Percentiles rank a stretch among this genome's conserved stretches.
phyloP scores from a whole-genome alignment of 1,140 invertebrate genomes.

The Drosophila lacertosa region DNA sequence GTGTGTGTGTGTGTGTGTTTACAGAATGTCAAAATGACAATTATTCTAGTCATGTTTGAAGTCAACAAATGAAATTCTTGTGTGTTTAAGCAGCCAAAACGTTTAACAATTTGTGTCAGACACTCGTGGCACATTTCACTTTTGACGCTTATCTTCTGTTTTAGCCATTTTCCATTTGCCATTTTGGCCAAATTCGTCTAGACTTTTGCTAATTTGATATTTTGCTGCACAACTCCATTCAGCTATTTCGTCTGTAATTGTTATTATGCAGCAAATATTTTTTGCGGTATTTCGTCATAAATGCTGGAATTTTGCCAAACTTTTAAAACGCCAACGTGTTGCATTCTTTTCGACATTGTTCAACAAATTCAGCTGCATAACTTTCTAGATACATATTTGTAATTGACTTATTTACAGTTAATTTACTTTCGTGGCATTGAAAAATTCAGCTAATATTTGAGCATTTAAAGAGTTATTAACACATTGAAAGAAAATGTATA shows the following conservation, averaged over 20 bases:
- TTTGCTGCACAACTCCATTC: slow-evolving; percentile 17
- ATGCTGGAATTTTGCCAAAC: not conserved
- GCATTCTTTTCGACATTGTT: slow-evolving; percentile 21
- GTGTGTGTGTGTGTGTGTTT: no score
- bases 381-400: not conserved
- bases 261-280: not conserved
- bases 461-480: not conserved
- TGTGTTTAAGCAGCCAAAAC: slow-evolving; percentile 25
- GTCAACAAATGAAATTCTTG: slow-evolving; percentile 27
- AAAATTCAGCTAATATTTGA: not conserved
- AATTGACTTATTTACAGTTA: slow-evolving; percentile 7
- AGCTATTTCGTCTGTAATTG: slow-evolving; percentile 3
- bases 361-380: slow-evolving; percentile 1
- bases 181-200: slow-evolving; percentile 64
- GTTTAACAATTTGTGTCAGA: slow-evolving; percentile 12
- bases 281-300: not conserved
- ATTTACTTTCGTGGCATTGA: slow-evolving; percentile 4
- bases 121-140: not conserved
- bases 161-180: slow-evolving; percentile 35
- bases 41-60: slow-evolving; percentile 57
- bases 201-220: slow-evolving; percentile 41
- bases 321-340: not conserved
- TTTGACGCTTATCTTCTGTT: slow-evolving; percentile 30
- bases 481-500: not conserved
- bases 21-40: slow-evolving; percentile 75